Percentiles rank a stretch among this genome's conserved stretches.
Evolutionary conservation across 2,113 vertebrate species (phyloP).

Genomic region (Serilophus lunatus): DNA sequence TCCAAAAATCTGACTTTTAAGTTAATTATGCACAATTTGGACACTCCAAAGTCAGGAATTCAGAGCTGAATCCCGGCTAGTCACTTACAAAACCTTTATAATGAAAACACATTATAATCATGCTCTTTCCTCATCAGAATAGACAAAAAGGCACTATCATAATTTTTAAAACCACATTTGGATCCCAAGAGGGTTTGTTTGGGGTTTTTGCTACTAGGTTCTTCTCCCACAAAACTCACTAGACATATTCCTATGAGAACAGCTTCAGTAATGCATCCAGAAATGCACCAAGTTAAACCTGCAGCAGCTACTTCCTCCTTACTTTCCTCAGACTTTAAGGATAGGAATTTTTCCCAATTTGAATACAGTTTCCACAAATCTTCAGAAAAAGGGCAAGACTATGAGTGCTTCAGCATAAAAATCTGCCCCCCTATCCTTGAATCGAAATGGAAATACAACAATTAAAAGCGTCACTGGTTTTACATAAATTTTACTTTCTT

Average conservation of each 20-base stretch:
- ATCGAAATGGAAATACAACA: neutral
- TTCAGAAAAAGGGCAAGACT: neutral
- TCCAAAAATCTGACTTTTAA: slow-evolving; percentile 16
- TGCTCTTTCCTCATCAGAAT: neutral
- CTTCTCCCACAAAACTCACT: neutral
- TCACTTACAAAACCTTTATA: neutral
- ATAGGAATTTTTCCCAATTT: no score
- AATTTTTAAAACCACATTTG: neutral
- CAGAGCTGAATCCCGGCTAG: neutral
- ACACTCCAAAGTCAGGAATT: neutral
- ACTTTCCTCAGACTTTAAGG: no score
- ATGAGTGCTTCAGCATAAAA: neutral
- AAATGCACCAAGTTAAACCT: neutral
- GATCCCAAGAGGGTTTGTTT: neutral
- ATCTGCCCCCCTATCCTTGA: neutral
- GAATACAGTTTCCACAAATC: neutral
- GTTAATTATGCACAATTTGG: slow-evolving; percentile 26
- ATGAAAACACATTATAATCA: neutral
- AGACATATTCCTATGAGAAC: neutral
- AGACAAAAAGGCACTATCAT: neutral
- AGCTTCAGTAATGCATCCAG: neutral
- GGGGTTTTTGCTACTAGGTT: neutral
- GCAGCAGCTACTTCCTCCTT: neutral
- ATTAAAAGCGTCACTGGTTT: neutral
- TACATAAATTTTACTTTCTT: slow-evolving; percentile 14